Evolutionary conservation across 2,888 invertebrate genomes (phyloP).

Genomic region (Caenorhabditis panamensis): DNA sequence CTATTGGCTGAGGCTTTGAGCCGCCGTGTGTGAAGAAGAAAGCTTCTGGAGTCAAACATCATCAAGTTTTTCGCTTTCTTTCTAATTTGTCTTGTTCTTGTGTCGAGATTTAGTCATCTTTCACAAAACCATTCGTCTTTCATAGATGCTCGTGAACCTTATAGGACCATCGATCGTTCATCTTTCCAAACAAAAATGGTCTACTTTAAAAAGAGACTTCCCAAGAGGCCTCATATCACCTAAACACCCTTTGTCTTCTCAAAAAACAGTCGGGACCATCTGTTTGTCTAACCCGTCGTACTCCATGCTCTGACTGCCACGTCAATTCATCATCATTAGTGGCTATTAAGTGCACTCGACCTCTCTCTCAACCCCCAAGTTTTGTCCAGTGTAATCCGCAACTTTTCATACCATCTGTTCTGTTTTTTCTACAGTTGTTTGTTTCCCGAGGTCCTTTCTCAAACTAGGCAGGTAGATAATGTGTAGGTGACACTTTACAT

Average conservation of each 20-base stretch:
- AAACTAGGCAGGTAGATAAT: no score
- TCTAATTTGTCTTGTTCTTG: background rate
- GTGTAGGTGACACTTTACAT: no score
- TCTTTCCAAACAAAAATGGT: no score
- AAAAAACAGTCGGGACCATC: background rate
- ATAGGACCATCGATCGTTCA: no score
- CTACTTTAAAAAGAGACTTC: no score
- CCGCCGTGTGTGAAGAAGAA: background rate
- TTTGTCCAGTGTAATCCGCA: background rate
- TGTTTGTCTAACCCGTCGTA: background rate
- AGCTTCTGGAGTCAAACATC: background rate
- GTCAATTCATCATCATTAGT: background rate
- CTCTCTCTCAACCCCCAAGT: background rate
- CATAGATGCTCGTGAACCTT: no score
- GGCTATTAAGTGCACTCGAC: background rate
- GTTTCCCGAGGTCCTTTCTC: no score
- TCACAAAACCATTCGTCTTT: no score
- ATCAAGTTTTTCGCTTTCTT: background rate
- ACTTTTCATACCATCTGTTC: background rate
- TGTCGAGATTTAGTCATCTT: background rate
- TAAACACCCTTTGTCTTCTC: background rate
- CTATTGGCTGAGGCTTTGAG: conserved; percentile 43
- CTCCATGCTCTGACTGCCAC: no score
- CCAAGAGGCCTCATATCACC: no score
- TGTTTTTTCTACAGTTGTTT: background rate